A percentile compares a stretch with the other conserved stretches of the same genome.
phyloP scores from a whole-genome alignment of 2,797 vertebrate species.

The Amniataba percoides region DNA sequence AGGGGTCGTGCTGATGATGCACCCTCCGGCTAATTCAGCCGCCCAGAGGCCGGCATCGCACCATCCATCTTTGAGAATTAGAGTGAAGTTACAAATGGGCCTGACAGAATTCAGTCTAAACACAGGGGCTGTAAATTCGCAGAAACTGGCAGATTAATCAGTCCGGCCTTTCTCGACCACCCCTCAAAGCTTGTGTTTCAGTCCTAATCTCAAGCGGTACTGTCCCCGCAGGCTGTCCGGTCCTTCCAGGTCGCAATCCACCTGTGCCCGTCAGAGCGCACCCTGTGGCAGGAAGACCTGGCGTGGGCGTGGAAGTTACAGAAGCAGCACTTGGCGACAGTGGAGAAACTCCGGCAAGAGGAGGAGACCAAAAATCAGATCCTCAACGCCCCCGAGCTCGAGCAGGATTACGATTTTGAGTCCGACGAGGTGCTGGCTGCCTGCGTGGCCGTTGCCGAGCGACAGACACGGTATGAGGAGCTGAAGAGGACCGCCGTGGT shows the following conservation, averaged over 20 bases:
- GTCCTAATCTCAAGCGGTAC: not conserved
- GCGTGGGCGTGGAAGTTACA: slow-evolving; percentile 90
- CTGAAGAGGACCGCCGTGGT: slow-evolving; percentile 86
- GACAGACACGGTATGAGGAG: slow-evolving; percentile 85
- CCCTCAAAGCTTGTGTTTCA: slow-evolving; percentile 2
- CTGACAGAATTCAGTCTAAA: not conserved
- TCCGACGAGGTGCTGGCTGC: slow-evolving; percentile 95
- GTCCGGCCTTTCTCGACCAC: not conserved
- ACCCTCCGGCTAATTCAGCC: slow-evolving; percentile 15
- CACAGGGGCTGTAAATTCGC: not conserved
- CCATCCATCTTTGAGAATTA: slow-evolving; percentile 10
- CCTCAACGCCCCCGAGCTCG: slow-evolving; percentile 83
- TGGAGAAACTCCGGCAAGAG: slow-evolving; percentile 73
- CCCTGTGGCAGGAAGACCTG: slow-evolving; percentile 94
- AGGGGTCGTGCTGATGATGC: slow-evolving; percentile 5
- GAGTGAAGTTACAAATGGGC: not conserved
- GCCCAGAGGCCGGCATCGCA: not conserved
- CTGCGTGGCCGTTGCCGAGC: slow-evolving; percentile 92
- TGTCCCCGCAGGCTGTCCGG: slow-evolving; percentile 78
- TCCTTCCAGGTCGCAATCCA: slow-evolving; percentile 93
- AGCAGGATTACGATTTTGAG: slow-evolving; percentile 97
- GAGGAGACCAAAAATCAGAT: slow-evolving; percentile 77
- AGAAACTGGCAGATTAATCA: not conserved
- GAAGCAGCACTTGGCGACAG: slow-evolving; percentile 83
- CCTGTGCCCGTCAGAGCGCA: slow-evolving; percentile 89